Conservation (phyloP, 1,140 invertebrate species). For the Globodera rostochiensis region DNA sequence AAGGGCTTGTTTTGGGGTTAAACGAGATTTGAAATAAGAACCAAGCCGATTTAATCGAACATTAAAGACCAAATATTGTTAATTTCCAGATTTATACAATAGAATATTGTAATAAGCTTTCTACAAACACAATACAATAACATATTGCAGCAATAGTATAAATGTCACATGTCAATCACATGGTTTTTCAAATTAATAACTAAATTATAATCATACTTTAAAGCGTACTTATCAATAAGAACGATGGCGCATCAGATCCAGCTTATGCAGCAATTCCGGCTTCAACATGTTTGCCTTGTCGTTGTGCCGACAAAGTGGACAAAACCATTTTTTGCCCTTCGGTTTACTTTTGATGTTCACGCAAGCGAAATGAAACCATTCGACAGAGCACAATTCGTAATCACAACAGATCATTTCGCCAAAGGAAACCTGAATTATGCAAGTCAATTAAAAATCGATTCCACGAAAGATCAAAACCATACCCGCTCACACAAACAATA, state of each 20-base stretch:
- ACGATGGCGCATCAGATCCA: slow-evolving; percentile 13
- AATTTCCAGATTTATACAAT: neutral
- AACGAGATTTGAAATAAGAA: no score
- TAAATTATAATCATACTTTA: neutral
- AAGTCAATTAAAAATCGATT: no score
- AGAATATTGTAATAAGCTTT: neutral
- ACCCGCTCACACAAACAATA: slow-evolving; percentile 98
- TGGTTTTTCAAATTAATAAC: no score
- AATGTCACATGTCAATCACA: no score
- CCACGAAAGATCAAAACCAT: neutral
- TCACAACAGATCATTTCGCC: slow-evolving; percentile 99
- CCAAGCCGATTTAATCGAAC: neutral
- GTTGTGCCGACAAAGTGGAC: slow-evolving; percentile 24
- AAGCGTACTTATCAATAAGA: neutral
- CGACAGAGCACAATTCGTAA: slow-evolving; percentile 86
- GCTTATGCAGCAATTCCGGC: slow-evolving; percentile 26
- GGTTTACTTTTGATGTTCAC: slow-evolving; percentile 34
- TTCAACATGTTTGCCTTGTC: slow-evolving; percentile 26
- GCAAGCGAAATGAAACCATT: slow-evolving; percentile 92
- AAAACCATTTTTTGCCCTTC: slow-evolving; percentile 35
- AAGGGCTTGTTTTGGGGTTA: no score
- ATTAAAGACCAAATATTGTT: neutral
- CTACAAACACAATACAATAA: neutral
- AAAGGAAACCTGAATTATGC: slow-evolving; percentile 73
- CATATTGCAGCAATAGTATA: neutral